Base-by-base conservation (phyloP, 2,888 invertebrate species). In the Melikaiella ostensackeni region DNA sequence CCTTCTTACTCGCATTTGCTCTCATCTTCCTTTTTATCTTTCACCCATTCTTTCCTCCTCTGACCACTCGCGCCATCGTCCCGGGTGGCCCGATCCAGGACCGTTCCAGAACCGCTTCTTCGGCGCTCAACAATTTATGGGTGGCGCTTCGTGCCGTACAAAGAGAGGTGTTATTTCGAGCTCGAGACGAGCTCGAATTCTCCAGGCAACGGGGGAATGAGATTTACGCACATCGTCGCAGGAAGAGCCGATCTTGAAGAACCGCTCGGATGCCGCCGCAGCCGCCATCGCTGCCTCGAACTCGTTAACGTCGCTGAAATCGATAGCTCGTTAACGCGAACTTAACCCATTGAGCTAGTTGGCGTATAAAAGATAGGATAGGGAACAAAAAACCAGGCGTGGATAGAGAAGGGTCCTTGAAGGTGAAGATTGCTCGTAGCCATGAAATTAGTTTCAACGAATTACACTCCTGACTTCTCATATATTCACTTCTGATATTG, bases 41-140 rank as follows among this genome's bases (percentile, higher is more conserved):
- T 73, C 50, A 64, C 50, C 63, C 64, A 24, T 27, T 64, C 55
- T 24, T 46, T 64, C 55, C 33, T 35, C 8, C 57, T 75, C 74
- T 66, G 35, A 64, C 77, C 77, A 77, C 75, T 79, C 77, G 76
- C 76, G 50, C 70, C 77, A 24, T 62, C 86, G 82, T 84, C 84
- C 88, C 87, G 87, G 87, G 88, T 87, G 88, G 88, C 88, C 88
- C 84, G 84, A 82, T 84, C 86, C 78, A 66, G 70, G 79, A 75
- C 77, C 79, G 78, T 78, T 81, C 78, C 75, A 77, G 78, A 78
- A 81, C 83, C 82, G 80, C 81, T 81, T 82, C 83, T 84, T 86
- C 85, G 85, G 85, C 84, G 85, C 85, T 84, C 84, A 85, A 84
- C 87, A 87, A 89, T 89, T 89, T 89, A 89, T 89, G 88, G 87